Evolutionary conservation across 2,797 vertebrate genomes (phyloP).

Genomic region (Diglossa cyanea): DNA sequence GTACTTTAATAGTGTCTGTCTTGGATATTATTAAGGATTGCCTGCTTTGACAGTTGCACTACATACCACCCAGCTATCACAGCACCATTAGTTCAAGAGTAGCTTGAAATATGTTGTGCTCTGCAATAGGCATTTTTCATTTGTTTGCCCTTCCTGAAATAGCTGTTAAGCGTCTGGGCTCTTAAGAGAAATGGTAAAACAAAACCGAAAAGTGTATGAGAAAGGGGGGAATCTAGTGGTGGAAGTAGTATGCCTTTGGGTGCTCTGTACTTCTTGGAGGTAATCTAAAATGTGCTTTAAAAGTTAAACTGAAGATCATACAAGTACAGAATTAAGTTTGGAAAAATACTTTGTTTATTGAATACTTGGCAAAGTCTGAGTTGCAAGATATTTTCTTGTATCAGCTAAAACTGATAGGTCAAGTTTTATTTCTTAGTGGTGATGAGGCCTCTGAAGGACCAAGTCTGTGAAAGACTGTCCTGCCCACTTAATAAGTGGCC

Average conservation of each 20-base stretch:
- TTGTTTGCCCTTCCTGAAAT: background rate
- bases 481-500: background rate
- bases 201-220: background rate
- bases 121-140: background rate
- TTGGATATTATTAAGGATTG: conserved; percentile 22
- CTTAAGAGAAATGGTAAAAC: background rate
- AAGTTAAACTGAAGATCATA: background rate
- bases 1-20: conserved; percentile 48
- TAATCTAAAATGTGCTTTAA: background rate
- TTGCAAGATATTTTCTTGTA: background rate
- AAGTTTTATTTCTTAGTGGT: background rate
- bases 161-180: background rate
- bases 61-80: background rate
- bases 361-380: background rate
- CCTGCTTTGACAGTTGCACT: background rate
- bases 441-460: background rate
- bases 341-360: background rate
- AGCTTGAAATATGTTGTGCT: background rate
- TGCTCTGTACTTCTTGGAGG: background rate
- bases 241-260: background rate
- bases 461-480: too few species aligned
- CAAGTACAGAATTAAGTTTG: background rate
- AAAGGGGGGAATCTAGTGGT: background rate
- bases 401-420: background rate
- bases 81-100: background rate